These are phyloP conservation scores for Clitarchus hookeri DNA, from an alignment of 2,888 invertebrate genomes.

Conservation along the genomic window DNA sequence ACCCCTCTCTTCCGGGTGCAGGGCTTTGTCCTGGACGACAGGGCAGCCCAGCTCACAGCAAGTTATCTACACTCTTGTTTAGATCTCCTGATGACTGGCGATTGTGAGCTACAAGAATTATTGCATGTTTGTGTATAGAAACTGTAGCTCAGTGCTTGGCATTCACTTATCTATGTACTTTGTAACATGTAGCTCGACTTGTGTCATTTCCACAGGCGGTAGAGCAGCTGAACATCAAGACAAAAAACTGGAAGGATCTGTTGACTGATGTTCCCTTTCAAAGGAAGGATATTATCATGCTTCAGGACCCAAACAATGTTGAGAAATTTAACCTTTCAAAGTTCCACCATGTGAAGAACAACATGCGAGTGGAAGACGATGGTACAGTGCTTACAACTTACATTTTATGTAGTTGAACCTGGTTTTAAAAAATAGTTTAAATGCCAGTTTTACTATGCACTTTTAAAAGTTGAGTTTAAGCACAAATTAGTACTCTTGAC, in stretches of 20 bases:
- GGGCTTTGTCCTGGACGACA: no score
- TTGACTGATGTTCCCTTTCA: slow-evolving; percentile 86
- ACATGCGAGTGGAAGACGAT: slow-evolving; percentile 84
- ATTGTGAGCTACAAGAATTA: no score
- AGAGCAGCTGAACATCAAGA: slow-evolving; percentile 94
- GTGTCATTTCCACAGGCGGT: slow-evolving; percentile 65
- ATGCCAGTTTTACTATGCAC: no score
- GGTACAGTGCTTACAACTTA: slow-evolving; percentile 55
- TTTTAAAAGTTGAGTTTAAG: no score
- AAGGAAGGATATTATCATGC: slow-evolving; percentile 85
- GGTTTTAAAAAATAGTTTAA: no score
- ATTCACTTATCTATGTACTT: background rate
- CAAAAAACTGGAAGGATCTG: slow-evolving; percentile 92
- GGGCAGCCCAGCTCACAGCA: no score
- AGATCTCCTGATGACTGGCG: no score
- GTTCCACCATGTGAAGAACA: slow-evolving; percentile 93
- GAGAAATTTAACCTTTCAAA: slow-evolving; percentile 92
- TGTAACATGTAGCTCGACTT: background rate
- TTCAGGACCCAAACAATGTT: slow-evolving; percentile 89
- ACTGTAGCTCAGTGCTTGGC: no score
- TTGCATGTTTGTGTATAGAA: no score
- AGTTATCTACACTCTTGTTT: no score
- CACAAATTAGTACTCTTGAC: no score
- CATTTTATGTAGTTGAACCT: background rate
- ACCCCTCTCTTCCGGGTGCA: no score